Conservation (phyloP, 2,113 vertebrate species). For the Oxygymnocypris stewartii region DNA sequence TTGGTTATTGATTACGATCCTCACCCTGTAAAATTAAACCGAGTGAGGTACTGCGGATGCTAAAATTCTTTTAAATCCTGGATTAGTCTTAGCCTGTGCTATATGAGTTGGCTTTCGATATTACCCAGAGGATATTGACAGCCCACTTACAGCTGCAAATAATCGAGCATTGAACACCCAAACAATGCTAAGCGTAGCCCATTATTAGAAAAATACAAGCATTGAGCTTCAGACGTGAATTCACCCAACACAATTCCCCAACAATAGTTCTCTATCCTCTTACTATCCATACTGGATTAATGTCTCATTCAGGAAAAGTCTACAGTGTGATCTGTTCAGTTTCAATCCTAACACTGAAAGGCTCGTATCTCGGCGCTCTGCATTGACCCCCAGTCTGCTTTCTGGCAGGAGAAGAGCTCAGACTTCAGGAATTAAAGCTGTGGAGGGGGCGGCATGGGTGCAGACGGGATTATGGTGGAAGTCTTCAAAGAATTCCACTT, state of each 20-base stretch:
- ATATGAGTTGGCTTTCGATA: constrained; percentile 26
- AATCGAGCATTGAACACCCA: constrained; percentile 26
- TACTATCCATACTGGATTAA: constrained; percentile 46
- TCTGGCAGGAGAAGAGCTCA: constrained; percentile 65
- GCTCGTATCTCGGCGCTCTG: constrained; percentile 45
- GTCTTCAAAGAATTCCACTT: constrained; percentile 71
- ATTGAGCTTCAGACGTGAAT: constrained; percentile 25
- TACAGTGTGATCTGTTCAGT: constrained; percentile 39
- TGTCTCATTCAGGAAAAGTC: constrained; percentile 33
- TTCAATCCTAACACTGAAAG: constrained; percentile 25
- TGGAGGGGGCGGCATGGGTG: constrained; percentile 60
- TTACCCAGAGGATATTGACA: constrained; percentile 32
- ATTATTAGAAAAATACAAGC: constrained; percentile 29
- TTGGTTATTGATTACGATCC: constrained; percentile 34
- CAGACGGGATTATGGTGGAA: constrained; percentile 70
- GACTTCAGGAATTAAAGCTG: constrained; percentile 66
- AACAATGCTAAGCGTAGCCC: constrained; percentile 3
- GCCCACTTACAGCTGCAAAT: constrained; percentile 20
- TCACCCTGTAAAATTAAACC: constrained; percentile 11
- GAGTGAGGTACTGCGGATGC: background rate
- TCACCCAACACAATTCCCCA: constrained; percentile 27
- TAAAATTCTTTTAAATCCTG: constrained; percentile 32
- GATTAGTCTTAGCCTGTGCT: constrained; percentile 33
- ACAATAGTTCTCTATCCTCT: constrained; percentile 38
- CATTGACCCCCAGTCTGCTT: constrained; percentile 60